Conservation (phyloP, 2,888 invertebrate species). For the Octodonta nipae region DNA sequence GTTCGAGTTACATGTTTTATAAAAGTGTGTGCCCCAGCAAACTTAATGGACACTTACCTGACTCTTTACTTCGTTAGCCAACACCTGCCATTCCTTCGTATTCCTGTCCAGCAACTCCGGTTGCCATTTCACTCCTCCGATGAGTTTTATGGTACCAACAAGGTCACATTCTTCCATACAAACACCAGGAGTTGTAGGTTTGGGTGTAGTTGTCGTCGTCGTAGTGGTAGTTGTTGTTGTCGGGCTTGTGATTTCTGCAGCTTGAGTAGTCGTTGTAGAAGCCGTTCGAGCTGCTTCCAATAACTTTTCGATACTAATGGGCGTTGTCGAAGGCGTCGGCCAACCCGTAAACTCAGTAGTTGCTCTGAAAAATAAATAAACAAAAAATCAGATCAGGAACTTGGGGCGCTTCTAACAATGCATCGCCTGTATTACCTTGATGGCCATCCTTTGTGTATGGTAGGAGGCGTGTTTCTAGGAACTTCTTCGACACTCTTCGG, state of each 20-base stretch:
- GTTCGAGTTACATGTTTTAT: too few species aligned
- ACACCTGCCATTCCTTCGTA: constrained; percentile 71
- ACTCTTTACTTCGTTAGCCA: constrained; percentile 66
- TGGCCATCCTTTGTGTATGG: constrained; percentile 76
- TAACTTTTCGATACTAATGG: constrained; percentile 70
- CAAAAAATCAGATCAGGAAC: constrained; percentile 1
- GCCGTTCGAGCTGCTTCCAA: constrained; percentile 53
- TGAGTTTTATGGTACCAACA: constrained; percentile 72
- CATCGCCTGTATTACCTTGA: constrained; percentile 58
- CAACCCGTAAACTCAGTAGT: constrained; percentile 84
- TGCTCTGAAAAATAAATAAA: constrained; percentile 40
- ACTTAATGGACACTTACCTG: constrained; percentile 55
- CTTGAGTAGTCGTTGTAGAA: constrained; percentile 41
- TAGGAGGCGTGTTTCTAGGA: constrained; percentile 42
- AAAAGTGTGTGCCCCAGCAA: too few species aligned
- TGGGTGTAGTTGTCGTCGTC: constrained; percentile 54
- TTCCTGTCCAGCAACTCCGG: constrained; percentile 77
- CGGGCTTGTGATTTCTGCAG: constrained; percentile 26
- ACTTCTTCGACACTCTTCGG: constrained; percentile 15
- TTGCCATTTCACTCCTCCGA: constrained; percentile 70
- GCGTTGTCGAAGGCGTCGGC: constrained; percentile 79
- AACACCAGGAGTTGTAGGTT: constrained; percentile 64
- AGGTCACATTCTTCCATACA: constrained; percentile 70
- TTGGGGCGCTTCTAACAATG: not conserved
- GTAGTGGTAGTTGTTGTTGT: constrained; percentile 56